Conservation (phyloP, 2,113 vertebrate species). For the Theropithecus gelada region DNA sequence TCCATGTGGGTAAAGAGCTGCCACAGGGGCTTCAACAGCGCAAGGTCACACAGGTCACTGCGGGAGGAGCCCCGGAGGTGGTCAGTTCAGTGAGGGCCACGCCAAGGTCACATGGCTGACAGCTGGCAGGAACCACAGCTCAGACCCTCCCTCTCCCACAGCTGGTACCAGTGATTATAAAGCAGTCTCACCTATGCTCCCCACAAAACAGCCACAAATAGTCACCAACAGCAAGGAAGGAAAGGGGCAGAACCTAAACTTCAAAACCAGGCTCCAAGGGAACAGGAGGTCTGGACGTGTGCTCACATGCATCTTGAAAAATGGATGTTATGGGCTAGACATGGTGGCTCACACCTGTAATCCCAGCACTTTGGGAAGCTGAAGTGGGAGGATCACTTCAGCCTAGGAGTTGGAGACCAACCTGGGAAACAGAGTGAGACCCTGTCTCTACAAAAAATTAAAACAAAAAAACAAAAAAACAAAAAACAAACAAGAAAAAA, state of each 20-base stretch:
- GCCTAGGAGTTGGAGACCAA: too few species aligned
- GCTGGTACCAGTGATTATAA: background rate
- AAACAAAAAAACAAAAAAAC: too few species aligned
- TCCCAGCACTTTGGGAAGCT: too few species aligned
- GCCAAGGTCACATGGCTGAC: fast-evolving
- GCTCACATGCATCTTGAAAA: background rate
- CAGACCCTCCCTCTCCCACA: background rate
- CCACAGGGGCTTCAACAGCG: constrained; percentile 94
- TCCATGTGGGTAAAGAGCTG: constrained; percentile 96
- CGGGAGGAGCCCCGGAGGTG: background rate
- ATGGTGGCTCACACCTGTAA: too few species aligned
- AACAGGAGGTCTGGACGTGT: background rate
- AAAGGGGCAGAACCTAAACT: background rate
- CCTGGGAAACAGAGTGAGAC: too few species aligned
- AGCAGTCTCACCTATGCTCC: background rate
- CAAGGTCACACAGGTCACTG: constrained; percentile 93
- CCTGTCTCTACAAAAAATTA: too few species aligned
- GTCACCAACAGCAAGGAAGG: background rate
- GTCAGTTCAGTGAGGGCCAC: background rate
- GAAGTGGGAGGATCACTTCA: too few species aligned
- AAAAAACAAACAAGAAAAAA: too few species aligned
- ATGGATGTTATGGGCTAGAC: background rate
- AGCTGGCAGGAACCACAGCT: background rate
- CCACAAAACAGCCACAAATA: background rate
- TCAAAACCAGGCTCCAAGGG: background rate